phyloP scores from a whole-genome alignment of 2,113 vertebrate species.

The Perca schrenkii region DNA sequence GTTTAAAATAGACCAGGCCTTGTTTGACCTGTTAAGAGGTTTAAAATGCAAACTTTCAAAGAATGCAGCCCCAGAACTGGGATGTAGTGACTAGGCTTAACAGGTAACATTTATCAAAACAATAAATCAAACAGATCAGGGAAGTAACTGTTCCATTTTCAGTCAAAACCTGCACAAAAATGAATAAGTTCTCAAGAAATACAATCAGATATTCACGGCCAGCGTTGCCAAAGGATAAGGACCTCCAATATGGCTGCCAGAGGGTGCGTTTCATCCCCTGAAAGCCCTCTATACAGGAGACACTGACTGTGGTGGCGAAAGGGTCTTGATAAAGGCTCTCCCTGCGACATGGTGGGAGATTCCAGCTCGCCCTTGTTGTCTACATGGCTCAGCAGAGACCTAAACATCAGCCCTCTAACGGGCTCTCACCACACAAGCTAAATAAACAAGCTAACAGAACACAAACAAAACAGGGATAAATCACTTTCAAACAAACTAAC shows the following conservation, averaged over 20 bases:
- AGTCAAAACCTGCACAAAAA: conserved; percentile 23
- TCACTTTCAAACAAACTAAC: conserved; percentile 63
- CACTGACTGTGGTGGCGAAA: conserved; percentile 66
- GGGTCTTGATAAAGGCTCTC: conserved; percentile 81
- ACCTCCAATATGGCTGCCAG: conserved; percentile 57
- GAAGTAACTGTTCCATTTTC: conserved; percentile 17
- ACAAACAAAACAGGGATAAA: conserved; percentile 40
- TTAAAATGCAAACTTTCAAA: not conserved
- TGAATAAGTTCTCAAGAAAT: conserved; percentile 33
- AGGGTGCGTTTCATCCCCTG: conserved; percentile 32
- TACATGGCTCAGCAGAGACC: conserved; percentile 81
- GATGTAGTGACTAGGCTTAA: not conserved
- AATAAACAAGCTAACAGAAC: conserved; percentile 52
- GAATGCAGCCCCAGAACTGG: conserved; percentile 15
- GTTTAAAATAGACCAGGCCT: not conserved
- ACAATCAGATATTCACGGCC: conserved; percentile 70
- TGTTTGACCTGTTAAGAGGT: not conserved
- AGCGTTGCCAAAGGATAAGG: conserved; percentile 43
- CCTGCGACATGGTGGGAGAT: conserved; percentile 79
- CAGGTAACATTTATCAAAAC: conserved; percentile 13
- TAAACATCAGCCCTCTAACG: conserved; percentile 61
- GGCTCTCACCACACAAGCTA: conserved; percentile 60
- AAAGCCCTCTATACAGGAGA: conserved; percentile 58
- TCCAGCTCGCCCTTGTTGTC: conserved; percentile 87
- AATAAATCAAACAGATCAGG: conserved; percentile 13